A percentile compares a stretch with the other conserved stretches of the same genome.
Evolutionary conservation across 2,113 vertebrate species (phyloP).

Genomic region (Paratilapia polleni): DNA sequence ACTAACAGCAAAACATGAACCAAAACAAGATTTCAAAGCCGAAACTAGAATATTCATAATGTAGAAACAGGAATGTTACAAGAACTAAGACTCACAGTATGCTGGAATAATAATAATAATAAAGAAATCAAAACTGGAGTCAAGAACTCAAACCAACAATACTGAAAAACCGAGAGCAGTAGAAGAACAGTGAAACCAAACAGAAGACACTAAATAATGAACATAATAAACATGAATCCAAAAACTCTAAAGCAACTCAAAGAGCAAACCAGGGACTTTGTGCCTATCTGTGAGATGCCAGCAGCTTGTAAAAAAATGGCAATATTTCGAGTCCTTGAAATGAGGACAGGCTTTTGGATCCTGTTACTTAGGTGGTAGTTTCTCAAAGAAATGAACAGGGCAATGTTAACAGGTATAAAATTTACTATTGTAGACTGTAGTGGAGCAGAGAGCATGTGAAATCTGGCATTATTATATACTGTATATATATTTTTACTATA

Average conservation of each 20-base stretch:
- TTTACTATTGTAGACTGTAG: neutral
- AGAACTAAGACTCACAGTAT: neutral
- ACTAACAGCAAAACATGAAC: neutral
- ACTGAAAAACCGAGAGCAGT: neutral
- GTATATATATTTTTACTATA: neutral
- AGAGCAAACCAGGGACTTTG: neutral
- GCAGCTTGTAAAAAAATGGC: neutral
- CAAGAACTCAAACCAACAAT: neutral
- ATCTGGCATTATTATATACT: too few relatives aligned
- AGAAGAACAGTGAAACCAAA: neutral
- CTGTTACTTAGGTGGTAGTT: neutral
- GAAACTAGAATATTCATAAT: too few relatives aligned
- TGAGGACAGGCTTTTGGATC: neutral
- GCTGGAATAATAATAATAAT: neutral
- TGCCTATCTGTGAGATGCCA: neutral
- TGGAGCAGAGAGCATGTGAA: neutral
- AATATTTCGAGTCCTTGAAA: neutral
- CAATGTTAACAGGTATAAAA: neutral
- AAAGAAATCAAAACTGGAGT: neutral
- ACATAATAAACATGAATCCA: too few relatives aligned
- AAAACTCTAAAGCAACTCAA: neutral
- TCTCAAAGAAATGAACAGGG: neutral
- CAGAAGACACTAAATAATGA: neutral
- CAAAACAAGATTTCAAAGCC: neutral
- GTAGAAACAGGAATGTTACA: neutral